Percentiles rank a stretch among this genome's conserved stretches.
These are phyloP conservation scores for Halcyon badia DNA, from an alignment of 2,797 vertebrate species.

Conservation along the genomic window DNA sequence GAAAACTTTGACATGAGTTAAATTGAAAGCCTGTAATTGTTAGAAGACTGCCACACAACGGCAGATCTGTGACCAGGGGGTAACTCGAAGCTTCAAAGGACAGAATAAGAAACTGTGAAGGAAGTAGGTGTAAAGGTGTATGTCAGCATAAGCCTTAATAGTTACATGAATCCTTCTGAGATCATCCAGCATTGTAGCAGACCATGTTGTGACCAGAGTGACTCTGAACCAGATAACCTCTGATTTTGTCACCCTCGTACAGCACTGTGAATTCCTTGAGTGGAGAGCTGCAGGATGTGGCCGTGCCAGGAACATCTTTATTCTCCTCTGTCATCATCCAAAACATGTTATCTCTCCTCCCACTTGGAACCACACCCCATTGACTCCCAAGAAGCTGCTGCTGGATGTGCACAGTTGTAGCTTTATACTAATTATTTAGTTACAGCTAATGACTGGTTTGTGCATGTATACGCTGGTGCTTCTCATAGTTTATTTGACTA, in stretches of 20 bases:
- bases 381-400: not conserved
- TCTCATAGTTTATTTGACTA: not conserved
- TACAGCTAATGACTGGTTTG: not conserved
- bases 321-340: not conserved
- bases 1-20: not conserved
- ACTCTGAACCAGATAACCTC: not conserved
- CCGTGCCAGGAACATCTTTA: not conserved
- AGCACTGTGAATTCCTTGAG: rapidly evolving
- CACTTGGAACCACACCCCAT: not conserved
- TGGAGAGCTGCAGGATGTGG: not conserved
- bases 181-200: not conserved
- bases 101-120: not conserved
- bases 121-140: not conserved
- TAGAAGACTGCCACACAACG: not conserved
- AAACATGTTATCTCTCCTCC: not conserved
- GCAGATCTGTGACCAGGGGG: not conserved
- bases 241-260: not conserved
- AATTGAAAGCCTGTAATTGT: not conserved
- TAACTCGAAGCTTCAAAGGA: not conserved
- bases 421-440: not conserved
- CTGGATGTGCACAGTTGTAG: not conserved
- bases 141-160: not conserved
- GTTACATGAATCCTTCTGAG: not conserved
- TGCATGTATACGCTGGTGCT: not conserved
- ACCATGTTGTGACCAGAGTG: not conserved